phyloP scores from a whole-genome alignment of 2,797 vertebrate genomes.

The Acipenser transmontanus region DNA sequence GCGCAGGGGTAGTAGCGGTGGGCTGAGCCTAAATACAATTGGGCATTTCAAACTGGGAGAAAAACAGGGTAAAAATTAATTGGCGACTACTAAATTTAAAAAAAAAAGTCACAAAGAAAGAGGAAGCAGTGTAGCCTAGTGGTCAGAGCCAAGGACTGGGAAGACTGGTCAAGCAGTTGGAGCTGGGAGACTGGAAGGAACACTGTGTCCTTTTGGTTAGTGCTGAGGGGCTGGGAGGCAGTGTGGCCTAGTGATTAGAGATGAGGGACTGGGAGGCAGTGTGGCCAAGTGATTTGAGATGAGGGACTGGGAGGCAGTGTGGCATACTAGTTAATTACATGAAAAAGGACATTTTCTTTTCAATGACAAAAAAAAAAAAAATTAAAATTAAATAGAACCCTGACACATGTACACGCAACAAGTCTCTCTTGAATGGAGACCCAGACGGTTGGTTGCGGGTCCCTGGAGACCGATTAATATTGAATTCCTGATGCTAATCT shows the following conservation, averaged over 20 bases:
- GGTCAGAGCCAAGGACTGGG: background rate
- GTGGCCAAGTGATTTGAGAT: no score
- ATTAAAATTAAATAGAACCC: slow-evolving; percentile 50
- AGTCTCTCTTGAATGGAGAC: slow-evolving; percentile 65
- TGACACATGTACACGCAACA: slow-evolving; percentile 53
- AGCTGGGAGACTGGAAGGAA: no score
- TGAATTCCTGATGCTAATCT: slow-evolving; percentile 73
- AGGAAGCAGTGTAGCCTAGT: background rate
- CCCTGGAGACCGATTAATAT: slow-evolving; percentile 74
- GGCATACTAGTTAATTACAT: slow-evolving; percentile 1
- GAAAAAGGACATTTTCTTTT: slow-evolving; percentile 46
- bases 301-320: no score
- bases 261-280: background rate
- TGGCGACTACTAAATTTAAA: no score
- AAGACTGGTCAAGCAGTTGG: no score
- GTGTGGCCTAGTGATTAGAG: no score
- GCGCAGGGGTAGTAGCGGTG: no score
- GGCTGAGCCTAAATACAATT: no score
- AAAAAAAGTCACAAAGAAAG: slow-evolving; percentile 32
- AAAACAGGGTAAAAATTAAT: no score
- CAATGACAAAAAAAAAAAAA: slow-evolving; percentile 27
- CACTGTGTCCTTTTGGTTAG: no score
- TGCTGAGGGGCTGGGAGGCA: no score
- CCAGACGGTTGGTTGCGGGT: slow-evolving; percentile 41
- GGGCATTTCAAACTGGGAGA: no score